phyloP scores from a whole-genome alignment of 1,140 invertebrate genomes.

The Drosophila ficusphila region DNA sequence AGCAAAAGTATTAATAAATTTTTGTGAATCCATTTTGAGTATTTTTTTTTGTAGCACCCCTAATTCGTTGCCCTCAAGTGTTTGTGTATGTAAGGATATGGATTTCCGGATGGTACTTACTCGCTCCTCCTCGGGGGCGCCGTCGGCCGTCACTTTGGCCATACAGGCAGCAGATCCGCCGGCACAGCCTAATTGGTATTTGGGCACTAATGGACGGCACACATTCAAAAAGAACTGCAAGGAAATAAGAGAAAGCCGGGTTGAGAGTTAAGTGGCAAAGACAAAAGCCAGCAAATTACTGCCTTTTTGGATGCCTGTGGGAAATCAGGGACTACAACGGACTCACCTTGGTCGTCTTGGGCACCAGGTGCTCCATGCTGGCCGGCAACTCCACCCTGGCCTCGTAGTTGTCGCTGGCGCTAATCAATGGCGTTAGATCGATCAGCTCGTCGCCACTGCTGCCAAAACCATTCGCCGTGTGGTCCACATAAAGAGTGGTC shows the following conservation, averaged over 20 bases:
- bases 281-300: conserved; percentile 60
- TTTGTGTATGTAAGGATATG: conserved; percentile 1
- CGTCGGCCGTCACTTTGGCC: conserved; percentile 72
- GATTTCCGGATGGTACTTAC: conserved; percentile 78
- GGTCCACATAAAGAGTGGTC: conserved; percentile 51
- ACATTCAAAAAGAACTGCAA: conserved; percentile 85
- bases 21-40: not conserved
- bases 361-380: conserved; percentile 53
- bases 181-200: conserved; percentile 84
- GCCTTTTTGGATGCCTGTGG: conserved; percentile 2
- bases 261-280: conserved; percentile 20
- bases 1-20: not conserved
- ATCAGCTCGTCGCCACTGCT: conserved; percentile 65
- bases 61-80: not conserved
- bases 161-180: conserved; percentile 85
- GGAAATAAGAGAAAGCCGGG: conserved; percentile 19
- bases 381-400: conserved; percentile 75
- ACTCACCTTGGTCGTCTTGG: conserved; percentile 78
- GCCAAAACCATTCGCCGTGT: conserved; percentile 56
- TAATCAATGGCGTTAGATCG: conserved; percentile 84
- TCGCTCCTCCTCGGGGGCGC: conserved; percentile 82
- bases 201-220: conserved; percentile 85
- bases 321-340: conserved; percentile 40
- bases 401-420: conserved; percentile 84
- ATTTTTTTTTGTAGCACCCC: not conserved